Base-by-base conservation (phyloP, 2,113 vertebrate genomes). In the Corynorhinus townsendii region DNA sequence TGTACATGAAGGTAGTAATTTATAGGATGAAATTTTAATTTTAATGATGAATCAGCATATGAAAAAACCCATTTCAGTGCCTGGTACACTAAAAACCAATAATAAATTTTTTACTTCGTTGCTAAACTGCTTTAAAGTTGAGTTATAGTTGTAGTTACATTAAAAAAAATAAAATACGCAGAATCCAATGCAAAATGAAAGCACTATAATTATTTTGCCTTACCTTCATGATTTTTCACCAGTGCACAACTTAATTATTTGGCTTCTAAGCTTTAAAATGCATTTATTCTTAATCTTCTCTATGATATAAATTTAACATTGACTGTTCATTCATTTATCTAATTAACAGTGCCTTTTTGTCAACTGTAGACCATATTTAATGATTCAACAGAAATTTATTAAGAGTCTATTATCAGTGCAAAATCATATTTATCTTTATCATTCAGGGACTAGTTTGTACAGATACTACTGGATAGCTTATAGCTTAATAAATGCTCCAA, bases 211-310 rank as follows among this genome's bases (percentile, higher is more conserved):
- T 91, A 86, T 90, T 89, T 92, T 88, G 52, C 75, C 88, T 95
- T 92, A 66, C 8, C 0, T 72, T 92, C 45, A 92, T 72, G 47
- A 97, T 88, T 95, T 94, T 96, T 82, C 82, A 94, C 68, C 94
- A 94, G 64, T 52, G 52, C 40, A 52, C 76, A 94, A 91, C 24
- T 95, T 83, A 89, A 82, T 93, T 95, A 49, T 87, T 92, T 95
- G 76, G 71, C 40, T 94, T 88, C 35, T 85, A 96, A 91, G 76
- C 76, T 72, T 86, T 92, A 89, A 77, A 95, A 43, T 93, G 8
- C 35, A 73, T 93, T 93, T 95, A 83, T 69, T 69, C 5, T 85
- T 90, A 96, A 90, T 87, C 59, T 94, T 93, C 80, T 87, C 69
- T 87, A 54, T 86, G 64, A 64, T 75, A 35, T 86, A 95, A 95